phyloP scores from a whole-genome alignment of 2,888 invertebrate genomes.

The Caenorhabditis panamensis region DNA sequence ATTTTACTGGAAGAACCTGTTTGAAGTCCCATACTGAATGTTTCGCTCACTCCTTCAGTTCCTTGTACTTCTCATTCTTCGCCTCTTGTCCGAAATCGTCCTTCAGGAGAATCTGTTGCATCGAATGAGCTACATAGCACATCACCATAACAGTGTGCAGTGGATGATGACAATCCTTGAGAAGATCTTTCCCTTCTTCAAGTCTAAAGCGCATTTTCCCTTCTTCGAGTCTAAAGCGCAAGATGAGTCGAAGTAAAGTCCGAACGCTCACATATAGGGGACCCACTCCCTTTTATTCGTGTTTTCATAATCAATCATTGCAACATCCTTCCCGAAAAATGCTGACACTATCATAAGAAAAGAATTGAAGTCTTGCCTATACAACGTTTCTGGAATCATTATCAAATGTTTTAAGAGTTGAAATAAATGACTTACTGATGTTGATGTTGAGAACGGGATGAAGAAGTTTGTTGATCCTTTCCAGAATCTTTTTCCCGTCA shows the following conservation, averaged over 20 bases:
- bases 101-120: conserved; percentile 19
- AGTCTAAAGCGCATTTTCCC: background rate
- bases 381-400: conserved; percentile 11
- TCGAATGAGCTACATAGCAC: conserved; percentile 41
- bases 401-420: background rate
- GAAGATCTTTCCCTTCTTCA: conserved; percentile 2
- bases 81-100: conserved; percentile 26
- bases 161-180: conserved; percentile 14
- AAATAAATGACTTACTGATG: conserved; percentile 12
- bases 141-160: conserved; percentile 46
- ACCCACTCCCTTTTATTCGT: background rate
- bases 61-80: conserved; percentile 22
- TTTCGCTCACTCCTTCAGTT: conserved; percentile 21
- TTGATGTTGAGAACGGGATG: conserved; percentile 28
- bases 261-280: conserved; percentile 1
- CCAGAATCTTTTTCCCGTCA: background rate
- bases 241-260: background rate
- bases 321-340: conserved; percentile 20
- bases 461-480: conserved; percentile 10
- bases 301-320: background rate
- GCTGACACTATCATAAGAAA: conserved; percentile 37
- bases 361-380: conserved; percentile 11
- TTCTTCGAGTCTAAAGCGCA: background rate
- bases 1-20: background rate
- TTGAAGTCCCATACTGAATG: background rate